Evolutionary conservation across 2,113 vertebrate genomes (phyloP).

Genomic region (Cyprinus carpio): DNA sequence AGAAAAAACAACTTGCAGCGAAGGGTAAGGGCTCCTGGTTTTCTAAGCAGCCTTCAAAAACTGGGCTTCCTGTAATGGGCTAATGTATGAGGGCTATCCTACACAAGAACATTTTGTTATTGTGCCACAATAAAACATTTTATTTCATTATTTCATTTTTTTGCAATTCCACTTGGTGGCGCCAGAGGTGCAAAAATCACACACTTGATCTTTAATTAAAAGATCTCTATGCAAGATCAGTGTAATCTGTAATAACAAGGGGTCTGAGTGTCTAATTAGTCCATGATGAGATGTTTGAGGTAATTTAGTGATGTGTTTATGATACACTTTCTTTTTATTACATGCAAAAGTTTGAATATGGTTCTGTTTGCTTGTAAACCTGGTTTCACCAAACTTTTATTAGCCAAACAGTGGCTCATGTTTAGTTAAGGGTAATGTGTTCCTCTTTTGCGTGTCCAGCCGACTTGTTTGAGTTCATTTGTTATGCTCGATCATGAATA

Average conservation of each 20-base stretch:
- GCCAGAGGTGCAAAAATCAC: not conserved
- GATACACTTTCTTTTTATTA: not conserved
- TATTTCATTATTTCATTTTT: too few relatives aligned
- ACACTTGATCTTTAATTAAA: not conserved
- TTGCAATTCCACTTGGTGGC: not conserved
- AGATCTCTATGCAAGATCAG: constrained; percentile 57
- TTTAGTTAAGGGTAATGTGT: too few relatives aligned
- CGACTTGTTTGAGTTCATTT: not conserved
- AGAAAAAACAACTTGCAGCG: not conserved
- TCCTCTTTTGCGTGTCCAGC: too few relatives aligned
- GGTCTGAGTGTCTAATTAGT: not conserved
- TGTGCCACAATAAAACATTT: constrained; percentile 44
- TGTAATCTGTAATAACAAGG: not conserved
- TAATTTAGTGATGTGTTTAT: not conserved
- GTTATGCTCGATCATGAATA: not conserved
- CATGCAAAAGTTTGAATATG: not conserved
- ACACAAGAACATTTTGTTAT: constrained; percentile 44
- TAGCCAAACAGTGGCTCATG: not conserved
- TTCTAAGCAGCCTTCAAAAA: constrained; percentile 7
- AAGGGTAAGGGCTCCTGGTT: constrained; percentile 2
- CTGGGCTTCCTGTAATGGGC: constrained; percentile 48
- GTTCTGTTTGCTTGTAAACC: not conserved
- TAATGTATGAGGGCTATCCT: constrained; percentile 69
- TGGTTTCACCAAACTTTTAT: not conserved
- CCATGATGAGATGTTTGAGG: not conserved